Conservation (phyloP, 2,797 vertebrate species). For the Anguilla marmorata region DNA sequence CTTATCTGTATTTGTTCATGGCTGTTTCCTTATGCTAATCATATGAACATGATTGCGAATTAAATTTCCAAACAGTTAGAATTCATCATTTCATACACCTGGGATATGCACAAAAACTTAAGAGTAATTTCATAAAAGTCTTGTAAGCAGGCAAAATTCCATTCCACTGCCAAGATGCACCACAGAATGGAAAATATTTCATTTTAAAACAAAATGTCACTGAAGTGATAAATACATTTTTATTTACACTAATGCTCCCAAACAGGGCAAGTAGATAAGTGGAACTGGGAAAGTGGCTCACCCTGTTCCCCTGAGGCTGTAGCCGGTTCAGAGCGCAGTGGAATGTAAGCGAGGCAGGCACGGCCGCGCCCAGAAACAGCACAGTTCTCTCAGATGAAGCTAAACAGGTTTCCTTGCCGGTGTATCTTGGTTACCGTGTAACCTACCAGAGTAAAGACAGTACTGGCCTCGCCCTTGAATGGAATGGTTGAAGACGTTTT, state of each 20-base stretch:
- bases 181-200: not conserved
- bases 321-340: not conserved
- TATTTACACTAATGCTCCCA: not conserved
- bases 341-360: not conserved
- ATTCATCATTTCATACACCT: too few species aligned
- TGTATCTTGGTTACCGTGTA: not conserved
- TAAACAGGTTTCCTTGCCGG: conserved; percentile 16
- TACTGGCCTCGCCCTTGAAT: not conserved
- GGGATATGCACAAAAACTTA: too few species aligned
- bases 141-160: not conserved
- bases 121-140: too few species aligned
- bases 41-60: too few species aligned
- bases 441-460: not conserved
- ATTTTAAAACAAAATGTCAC: not conserved
- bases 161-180: not conserved
- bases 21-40: too few species aligned
- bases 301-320: not conserved
- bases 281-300: not conserved
- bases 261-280: not conserved
- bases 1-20: too few species aligned
- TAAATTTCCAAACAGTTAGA: too few species aligned
- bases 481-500: not conserved
- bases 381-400: not conserved
- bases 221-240: not conserved
- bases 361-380: conserved; percentile 1